Conservation (phyloP, 2,797 vertebrate genomes). For the Hemibagrus guttatus region DNA sequence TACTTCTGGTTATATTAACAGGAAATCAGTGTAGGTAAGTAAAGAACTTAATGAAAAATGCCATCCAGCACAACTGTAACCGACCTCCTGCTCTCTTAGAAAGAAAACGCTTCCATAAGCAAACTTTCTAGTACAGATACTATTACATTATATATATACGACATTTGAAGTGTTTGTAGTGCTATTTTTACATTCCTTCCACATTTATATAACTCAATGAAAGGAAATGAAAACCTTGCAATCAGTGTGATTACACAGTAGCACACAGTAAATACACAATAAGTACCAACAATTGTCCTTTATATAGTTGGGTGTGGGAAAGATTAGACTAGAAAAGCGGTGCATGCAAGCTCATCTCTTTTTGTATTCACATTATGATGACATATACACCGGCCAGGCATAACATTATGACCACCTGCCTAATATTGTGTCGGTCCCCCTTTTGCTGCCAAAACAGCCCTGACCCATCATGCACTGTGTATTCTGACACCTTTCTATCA, state of each 20-base stretch:
- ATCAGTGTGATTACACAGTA: background rate
- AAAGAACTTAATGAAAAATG: background rate
- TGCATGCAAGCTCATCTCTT: background rate
- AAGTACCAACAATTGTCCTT: background rate
- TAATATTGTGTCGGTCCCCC: too few relatives aligned
- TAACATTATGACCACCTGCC: too few relatives aligned
- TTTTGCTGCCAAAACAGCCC: too few relatives aligned
- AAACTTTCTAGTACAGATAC: background rate
- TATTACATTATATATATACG: background rate
- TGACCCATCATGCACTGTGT: too few relatives aligned
- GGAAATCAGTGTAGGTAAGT: background rate
- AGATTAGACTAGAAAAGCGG: background rate
- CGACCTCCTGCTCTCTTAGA: background rate
- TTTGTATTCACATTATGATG: background rate
- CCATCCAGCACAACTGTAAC: background rate
- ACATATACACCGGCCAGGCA: background rate
- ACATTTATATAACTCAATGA: background rate
- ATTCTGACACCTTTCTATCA: too few relatives aligned
- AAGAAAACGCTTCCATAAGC: background rate
- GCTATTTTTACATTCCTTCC: background rate
- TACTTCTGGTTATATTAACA: background rate
- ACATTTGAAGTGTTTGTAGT: background rate
- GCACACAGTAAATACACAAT: background rate
- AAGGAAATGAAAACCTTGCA: background rate
- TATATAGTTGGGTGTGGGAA: background rate